Percentiles rank a stretch among this genome's conserved stretches.
These are phyloP conservation scores for Cylindroiulus punctatus DNA, from an alignment of 2,888 invertebrate genomes.

Conservation along the genomic window DNA sequence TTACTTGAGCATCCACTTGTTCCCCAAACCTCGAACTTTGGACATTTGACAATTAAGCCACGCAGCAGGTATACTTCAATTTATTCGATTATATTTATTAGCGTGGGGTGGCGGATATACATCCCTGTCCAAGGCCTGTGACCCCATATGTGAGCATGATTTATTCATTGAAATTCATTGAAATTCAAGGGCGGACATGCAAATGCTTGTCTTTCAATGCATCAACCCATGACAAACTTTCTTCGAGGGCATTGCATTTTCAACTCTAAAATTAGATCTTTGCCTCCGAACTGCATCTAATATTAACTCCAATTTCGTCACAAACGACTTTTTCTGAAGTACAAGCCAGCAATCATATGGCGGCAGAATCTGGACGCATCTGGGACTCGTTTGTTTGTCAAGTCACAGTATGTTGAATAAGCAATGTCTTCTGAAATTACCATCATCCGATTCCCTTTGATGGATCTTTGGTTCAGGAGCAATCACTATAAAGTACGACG, in stretches of 20 bases:
- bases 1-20: slow-evolving; percentile 39
- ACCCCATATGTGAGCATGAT: too few species aligned
- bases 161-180: slow-evolving; percentile 24
- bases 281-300: slow-evolving; percentile 22
- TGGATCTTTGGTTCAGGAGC: not conserved
- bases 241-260: not conserved
- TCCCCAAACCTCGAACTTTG: slow-evolving; percentile 5
- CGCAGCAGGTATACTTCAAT: not conserved
- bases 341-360: not conserved
- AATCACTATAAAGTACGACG: not conserved
- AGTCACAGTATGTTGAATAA: not conserved
- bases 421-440: not conserved
- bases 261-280: not conserved
- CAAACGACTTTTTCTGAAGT: not conserved
- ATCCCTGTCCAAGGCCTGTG: not conserved
- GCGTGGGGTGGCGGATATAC: not conserved
- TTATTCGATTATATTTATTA: not conserved
- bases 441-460: not conserved
- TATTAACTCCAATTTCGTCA: slow-evolving; percentile 30
- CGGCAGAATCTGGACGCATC: not conserved
- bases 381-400: not conserved
- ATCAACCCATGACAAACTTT: not conserved
- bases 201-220: not conserved
- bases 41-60: not conserved
- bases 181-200: slow-evolving; percentile 20